Conservation (phyloP, 2,113 vertebrate genomes). For the Lophius piscatorius region DNA sequence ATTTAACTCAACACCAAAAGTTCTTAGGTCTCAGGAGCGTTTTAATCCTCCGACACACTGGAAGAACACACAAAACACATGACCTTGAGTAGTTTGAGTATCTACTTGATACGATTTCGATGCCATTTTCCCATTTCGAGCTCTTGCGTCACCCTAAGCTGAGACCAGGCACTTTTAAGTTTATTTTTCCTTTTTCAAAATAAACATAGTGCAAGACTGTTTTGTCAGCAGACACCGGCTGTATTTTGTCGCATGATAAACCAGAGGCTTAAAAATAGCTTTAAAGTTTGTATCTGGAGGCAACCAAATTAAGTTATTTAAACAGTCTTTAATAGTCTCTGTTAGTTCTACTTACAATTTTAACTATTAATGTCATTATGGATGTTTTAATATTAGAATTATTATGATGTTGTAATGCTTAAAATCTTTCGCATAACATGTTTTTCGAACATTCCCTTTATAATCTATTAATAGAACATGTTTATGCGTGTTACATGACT, state of each 20-base stretch:
- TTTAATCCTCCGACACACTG: not conserved
- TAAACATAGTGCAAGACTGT: slow-evolving; percentile 3
- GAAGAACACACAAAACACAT: not conserved
- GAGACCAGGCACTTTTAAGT: too few relatives aligned
- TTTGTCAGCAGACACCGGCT: slow-evolving; percentile 4
- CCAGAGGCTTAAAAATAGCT: not conserved
- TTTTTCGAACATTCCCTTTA: too few relatives aligned
- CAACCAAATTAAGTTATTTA: too few relatives aligned
- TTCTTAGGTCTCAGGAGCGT: not conserved
- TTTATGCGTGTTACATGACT: not conserved
- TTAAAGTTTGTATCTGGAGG: not conserved
- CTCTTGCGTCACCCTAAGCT: slow-evolving; percentile 41
- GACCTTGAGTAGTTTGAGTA: not conserved
- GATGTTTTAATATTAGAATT: too few relatives aligned
- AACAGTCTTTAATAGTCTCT: not conserved
- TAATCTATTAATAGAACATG: too few relatives aligned
- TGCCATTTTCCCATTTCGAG: slow-evolving; percentile 31
- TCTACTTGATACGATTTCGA: slow-evolving; percentile 18
- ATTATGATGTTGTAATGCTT: too few relatives aligned
- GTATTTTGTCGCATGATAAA: not conserved
- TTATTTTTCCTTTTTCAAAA: slow-evolving; percentile 33
- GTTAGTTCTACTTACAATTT: too few relatives aligned
- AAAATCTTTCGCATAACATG: too few relatives aligned
- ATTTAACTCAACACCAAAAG: not conserved
- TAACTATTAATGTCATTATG: not conserved